Evolutionary conservation across 2,888 invertebrate genomes (phyloP), one percentile per base, ranked within the genome.

Genomic region (Apodemia mormo): DNA sequence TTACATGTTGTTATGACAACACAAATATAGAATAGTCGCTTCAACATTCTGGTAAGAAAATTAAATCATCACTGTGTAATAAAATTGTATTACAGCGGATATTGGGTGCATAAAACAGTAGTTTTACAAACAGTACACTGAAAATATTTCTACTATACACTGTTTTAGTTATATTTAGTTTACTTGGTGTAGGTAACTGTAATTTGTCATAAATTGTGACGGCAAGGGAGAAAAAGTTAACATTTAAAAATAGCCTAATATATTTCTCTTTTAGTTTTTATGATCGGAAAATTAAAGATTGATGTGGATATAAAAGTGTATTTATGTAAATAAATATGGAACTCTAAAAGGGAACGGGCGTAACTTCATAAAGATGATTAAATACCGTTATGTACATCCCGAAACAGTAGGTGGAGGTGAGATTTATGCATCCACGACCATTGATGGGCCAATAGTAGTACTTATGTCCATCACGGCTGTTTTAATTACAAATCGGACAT

Each of bases 21-120:
- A 61, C 61, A 12, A 52, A 52, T 52, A 61, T 33, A 30, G 33
- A 33, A 2, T 33, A 61, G 33, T 61, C 33, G 61, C 33, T 10
- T 2, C 33, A 33, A 30, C 14, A 12, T 9, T 61, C 61, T 61
- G 61, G 61, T 61, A 29, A 33, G 30, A 61, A 58, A 58, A 58
- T 30, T 61, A 61, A 61, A 61, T 61, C 61, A 61, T 14, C 33
- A 61, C 70, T 74, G 70, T 71, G 72, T 72, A 72, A 76, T 75
- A 73, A 76, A 75, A 74, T 70, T 71, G 74, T 75, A 75, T 75
- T 77, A 74, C 73, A 78, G 76, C 80, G 80, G 80, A 80, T 79
- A 80, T 80, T 77, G 80, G 80, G 77, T 71, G 74, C 78, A 76
- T 78, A 77, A 77, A 78, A 77, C 73, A 75, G 76, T 73, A 74